Percentiles rank a stretch among this genome's conserved stretches.
These are phyloP conservation scores for Coronaproctus castanopsis DNA, from an alignment of 2,888 invertebrate genomes.

Conservation along the genomic window DNA sequence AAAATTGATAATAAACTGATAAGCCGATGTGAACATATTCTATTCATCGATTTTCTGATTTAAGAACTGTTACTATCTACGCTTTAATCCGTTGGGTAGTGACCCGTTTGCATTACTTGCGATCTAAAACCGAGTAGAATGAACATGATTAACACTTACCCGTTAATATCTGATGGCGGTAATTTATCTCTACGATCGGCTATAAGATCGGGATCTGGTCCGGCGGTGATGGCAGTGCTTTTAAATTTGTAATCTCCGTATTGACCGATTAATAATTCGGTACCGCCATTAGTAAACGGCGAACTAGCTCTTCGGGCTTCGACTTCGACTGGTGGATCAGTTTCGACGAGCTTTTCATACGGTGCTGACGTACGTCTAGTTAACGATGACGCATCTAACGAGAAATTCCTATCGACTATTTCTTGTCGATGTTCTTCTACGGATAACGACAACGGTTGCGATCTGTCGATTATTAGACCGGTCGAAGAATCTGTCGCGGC, in stretches of 20 bases:
- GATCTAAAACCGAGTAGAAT: too few relatives aligned
- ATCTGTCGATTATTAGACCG: too few relatives aligned
- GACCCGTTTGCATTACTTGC: too few relatives aligned
- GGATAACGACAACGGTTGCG: too few relatives aligned
- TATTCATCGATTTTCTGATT: too few relatives aligned
- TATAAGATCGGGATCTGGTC: background rate
- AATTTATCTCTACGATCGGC: background rate
- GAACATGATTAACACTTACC: background rate
- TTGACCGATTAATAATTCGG: conserved; percentile 46
- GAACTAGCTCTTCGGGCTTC: conserved; percentile 29
- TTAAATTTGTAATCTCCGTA: conserved; percentile 8
- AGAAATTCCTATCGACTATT: conserved; percentile 6
- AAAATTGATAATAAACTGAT: too few relatives aligned
- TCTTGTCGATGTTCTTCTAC: conserved; percentile 1
- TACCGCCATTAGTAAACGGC: conserved; percentile 46
- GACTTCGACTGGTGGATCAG: conserved; percentile 1
- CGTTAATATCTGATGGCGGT: background rate
- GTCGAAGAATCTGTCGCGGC: too few relatives aligned
- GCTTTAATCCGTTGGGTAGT: too few relatives aligned
- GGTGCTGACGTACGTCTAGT: conserved; percentile 6
- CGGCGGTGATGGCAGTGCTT: conserved; percentile 13
- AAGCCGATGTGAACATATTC: too few relatives aligned
- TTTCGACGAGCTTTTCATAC: background rate
- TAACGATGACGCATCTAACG: conserved; percentile 9
- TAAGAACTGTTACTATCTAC: too few relatives aligned